Base-by-base conservation (phyloP, 2,797 vertebrate species). In the Eulemur rubriventer region DNA sequence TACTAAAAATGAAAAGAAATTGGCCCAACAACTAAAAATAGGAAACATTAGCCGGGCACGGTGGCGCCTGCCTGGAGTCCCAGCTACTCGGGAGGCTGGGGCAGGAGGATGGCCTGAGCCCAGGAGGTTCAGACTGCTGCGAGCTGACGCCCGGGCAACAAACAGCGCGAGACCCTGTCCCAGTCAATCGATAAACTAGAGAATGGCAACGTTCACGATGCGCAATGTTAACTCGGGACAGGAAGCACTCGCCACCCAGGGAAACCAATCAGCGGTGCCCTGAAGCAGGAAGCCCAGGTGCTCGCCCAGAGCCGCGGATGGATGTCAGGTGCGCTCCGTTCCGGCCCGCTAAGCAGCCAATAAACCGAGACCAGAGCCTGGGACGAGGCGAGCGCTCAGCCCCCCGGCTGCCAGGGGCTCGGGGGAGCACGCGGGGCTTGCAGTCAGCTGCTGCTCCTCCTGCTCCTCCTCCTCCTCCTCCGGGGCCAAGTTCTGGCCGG, bases 321-420 rank as follows among this genome's bases (percentile, higher is more conserved):
- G 85, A 14, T 4, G 28, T 63, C 9, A 4, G 59, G 43, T 8
- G 94, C 33, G 22, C 18, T 61, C 61, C 1, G 11, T 11, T 22
- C 22, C 22, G 33, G n/a, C 1, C 48, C 35, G 26, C 30, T 35
- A n/a, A 48, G 8, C 14, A 8, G 41, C 75, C 83, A 75, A 80
- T 9, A 38, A 33, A 10, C 38, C 35, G 33, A 52, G 30, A 33
- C 4, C 10, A 6, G 69, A 28, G 70, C 48, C 28, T 24, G 18
- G 0, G 6, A 4, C 0, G 18, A 16, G 28, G 17, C 8, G n/a
- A 11, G 20, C 1, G 22, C 11, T 65, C 33, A 33, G 50, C 12
- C 24, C 24, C 59, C 28, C 3, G 22, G n/a, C 79, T 1, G 33
- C 41, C 6, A 7, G 20, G 10, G 20, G 35, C 0, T 9, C 24